phyloP scores from a whole-genome alignment of 37 sponge, comb jelly and placozoan genomes.

The Petrosia ficiformis region DNA sequence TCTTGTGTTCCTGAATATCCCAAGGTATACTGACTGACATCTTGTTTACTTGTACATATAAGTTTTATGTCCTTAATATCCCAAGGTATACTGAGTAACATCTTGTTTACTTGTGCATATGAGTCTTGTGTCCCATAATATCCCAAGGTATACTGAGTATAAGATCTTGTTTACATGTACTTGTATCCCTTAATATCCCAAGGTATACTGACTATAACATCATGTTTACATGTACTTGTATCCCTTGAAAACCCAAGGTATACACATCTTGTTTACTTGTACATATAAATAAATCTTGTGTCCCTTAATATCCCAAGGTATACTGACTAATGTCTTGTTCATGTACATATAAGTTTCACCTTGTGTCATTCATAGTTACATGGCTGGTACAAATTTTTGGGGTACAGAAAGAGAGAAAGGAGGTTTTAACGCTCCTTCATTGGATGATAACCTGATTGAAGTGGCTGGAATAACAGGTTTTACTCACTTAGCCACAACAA shows the following conservation, averaged over 20 bases:
- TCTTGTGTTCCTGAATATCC: conserved; percentile 87
- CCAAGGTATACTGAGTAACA: conserved; percentile 38
- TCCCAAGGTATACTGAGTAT: conserved; percentile 57
- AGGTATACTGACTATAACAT: conserved; percentile 25
- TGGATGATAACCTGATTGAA: conserved; percentile 91
- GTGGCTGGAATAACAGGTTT: conserved; percentile 87
- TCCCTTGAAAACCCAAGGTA: conserved; percentile 86
- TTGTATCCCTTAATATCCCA: conserved; percentile 89
- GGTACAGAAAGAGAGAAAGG: conserved; percentile 84
- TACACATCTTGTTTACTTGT: neutral
- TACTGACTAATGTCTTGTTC: neutral
- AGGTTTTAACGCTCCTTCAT: conserved; percentile 80
- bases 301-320: conserved; percentile 84
- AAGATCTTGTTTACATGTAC: neutral
- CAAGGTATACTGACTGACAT: conserved; percentile 32
- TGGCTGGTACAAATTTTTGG: conserved; percentile 99
- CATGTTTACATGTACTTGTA: neutral
- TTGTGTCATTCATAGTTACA: conserved; percentile 81
- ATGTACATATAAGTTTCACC: neutral
- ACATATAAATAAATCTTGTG: conserved; percentile 61
- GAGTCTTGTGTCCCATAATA: conserved; percentile 87
- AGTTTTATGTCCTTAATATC: conserved; percentile 91
- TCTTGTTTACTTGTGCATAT: neutral
- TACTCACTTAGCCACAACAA: conserved; percentile 66
- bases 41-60: neutral